Base-by-base conservation (phyloP, 2,888 invertebrate species). In the Chrysotoxum bicinctum region DNA sequence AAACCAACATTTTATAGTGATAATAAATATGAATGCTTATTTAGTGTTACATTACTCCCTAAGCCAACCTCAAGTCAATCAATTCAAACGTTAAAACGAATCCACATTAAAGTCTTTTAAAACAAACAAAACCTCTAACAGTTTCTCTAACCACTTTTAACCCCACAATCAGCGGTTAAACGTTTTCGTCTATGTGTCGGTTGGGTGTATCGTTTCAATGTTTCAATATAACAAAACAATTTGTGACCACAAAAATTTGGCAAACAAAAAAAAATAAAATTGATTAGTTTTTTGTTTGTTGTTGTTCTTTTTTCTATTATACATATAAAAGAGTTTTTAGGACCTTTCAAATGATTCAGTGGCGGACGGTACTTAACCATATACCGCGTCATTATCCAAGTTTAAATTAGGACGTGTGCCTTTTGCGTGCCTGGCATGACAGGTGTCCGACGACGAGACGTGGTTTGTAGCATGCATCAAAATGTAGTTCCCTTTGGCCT, bases 151-250 rank as follows among this genome's bases (percentile, higher is more conserved):
- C 80, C 80, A 62, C 70, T 52, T 48, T 84, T 80, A 76, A 80
- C 84, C 70, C 80, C 72, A 66, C 80, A 84, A 84, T 84, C 84
- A 84, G 84, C 80, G 84, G 84, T 84, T 84, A 84, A 84, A 48
- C 72, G 80, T 58, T 80, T 80, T 84, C 84, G 60, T 75, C 84
- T 70, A 16, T 52, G 14, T 52, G 45, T 32, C 54, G 66, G 40
- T 70, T 43, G 35, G 79, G 45, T 52, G 73, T 74, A 74, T 79
- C 69, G 68, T 40, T 72, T 84, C 60, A n/a, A n/a, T n/a, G 45
- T 72, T 75, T n/a, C n/a, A n/a, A n/a, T n/a, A 72, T 70, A 76
- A 62, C 75, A 84, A 84, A 80, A 80, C 75, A 80, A 75, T 72
- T 70, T 64, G 74, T 58, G 43, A 84, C 84, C 84, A 76, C 84